Conservation (phyloP, 2,888 invertebrate species). For the Halictus ligatus region DNA sequence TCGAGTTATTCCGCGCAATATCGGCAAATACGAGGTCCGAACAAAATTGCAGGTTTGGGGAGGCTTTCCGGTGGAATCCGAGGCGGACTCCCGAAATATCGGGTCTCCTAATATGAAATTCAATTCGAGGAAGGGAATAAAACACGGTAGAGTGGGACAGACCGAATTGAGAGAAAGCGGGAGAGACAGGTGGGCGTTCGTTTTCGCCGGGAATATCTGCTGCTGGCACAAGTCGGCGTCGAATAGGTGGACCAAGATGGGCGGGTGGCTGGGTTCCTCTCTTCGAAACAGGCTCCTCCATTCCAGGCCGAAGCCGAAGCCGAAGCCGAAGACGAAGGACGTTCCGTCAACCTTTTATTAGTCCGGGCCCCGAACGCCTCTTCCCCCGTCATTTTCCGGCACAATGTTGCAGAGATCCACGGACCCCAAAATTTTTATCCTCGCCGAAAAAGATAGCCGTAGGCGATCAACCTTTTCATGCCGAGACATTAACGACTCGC, state of each 20-base stretch:
- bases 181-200: slow-evolving; percentile 52
- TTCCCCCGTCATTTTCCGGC: slow-evolving; percentile 55
- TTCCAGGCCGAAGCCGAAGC: slow-evolving; percentile 32
- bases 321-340: slow-evolving; percentile 40
- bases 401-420: slow-evolving; percentile 63
- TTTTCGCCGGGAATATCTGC: slow-evolving; percentile 57
- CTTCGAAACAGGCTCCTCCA: slow-evolving; percentile 51
- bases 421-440: slow-evolving; percentile 41
- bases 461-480: slow-evolving; percentile 36
- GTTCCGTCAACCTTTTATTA: slow-evolving; percentile 68
- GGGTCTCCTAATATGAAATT: slow-evolving; percentile 73
- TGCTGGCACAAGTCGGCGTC: slow-evolving; percentile 39
- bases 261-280: slow-evolving; percentile 48
- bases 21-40: not conserved
- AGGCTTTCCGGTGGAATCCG: not conserved
- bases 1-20: not conserved
- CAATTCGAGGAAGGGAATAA: slow-evolving; percentile 74
- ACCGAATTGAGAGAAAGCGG: slow-evolving; percentile 10
- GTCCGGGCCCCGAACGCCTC: slow-evolving; percentile 35
- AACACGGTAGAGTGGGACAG: slow-evolving; percentile 24
- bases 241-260: slow-evolving; percentile 57
- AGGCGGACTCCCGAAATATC: not conserved
- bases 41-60: not conserved
- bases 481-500: slow-evolving; percentile 40
- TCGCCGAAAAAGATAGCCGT: slow-evolving; percentile 20